These are phyloP conservation scores for Mionectes macconnelli DNA, from an alignment of 2,113 vertebrate genomes.

Conservation along the genomic window DNA sequence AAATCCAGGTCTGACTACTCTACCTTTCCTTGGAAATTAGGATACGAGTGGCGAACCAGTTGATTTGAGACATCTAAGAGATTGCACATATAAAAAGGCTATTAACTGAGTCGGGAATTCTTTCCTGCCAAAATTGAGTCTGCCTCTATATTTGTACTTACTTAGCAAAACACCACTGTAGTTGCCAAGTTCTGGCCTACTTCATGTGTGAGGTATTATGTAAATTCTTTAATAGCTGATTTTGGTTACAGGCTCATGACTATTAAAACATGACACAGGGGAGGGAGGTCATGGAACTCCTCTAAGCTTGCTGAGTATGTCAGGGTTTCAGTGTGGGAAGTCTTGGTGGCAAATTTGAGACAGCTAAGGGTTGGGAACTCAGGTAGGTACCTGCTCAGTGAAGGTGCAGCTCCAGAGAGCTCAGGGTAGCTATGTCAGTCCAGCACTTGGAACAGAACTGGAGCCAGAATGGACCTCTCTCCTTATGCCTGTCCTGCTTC, in stretches of 20 bases:
- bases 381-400: background rate
- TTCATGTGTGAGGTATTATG: slow-evolving; percentile 42
- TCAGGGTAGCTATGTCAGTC: background rate
- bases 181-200: slow-evolving; percentile 39
- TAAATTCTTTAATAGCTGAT: slow-evolving; percentile 53
- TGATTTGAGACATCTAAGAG: slow-evolving; percentile 29
- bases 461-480: background rate
- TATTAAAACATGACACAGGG: background rate
- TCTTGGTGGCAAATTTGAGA: background rate
- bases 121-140: slow-evolving; percentile 29
- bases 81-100: background rate
- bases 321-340: background rate
- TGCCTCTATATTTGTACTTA: slow-evolving; percentile 46
- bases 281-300: background rate
- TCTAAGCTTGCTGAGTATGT: background rate
- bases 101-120: slow-evolving; percentile 20
- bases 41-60: slow-evolving; percentile 7
- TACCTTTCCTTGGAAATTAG: background rate
- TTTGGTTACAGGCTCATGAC: slow-evolving; percentile 14
- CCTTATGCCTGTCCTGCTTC: background rate
- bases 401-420: background rate
- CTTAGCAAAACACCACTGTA: background rate
- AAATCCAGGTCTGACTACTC: background rate
- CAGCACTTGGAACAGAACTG: background rate
- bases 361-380: background rate